Conservation (phyloP, 1,140 invertebrate species). For the Ceratosolen solmsi region DNA sequence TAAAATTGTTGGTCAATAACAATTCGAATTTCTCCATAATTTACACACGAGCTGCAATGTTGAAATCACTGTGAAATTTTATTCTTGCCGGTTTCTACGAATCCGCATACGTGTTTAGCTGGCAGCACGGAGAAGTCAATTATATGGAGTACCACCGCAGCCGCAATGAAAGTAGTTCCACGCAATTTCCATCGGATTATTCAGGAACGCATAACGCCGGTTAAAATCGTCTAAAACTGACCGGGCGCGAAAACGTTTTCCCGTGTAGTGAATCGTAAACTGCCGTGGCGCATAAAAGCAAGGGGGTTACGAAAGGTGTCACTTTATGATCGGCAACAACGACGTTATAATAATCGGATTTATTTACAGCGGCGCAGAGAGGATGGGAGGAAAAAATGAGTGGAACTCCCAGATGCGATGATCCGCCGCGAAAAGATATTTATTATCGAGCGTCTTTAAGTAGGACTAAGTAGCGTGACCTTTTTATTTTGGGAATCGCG, state of each 20-base stretch:
- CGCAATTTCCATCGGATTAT: conserved; percentile 38
- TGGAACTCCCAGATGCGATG: neutral
- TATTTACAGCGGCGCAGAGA: neutral
- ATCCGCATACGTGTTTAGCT: neutral
- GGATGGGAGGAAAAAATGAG: neutral
- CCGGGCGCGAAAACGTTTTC: neutral
- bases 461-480: neutral
- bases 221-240: conserved; percentile 47
- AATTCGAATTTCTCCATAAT: neutral
- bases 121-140: neutral
- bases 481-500: conserved; percentile 10
- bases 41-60: neutral
- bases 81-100: neutral
- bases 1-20: neutral
- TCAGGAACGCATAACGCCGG: conserved; percentile 11
- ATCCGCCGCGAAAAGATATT: neutral
- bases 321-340: conserved; percentile 16
- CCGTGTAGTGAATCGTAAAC: neutral
- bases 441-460: neutral
- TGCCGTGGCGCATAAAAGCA: neutral
- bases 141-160: neutral
- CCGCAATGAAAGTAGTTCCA: conserved; percentile 23
- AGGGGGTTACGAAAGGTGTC: neutral
- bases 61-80: neutral
- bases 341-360: conserved; percentile 33